Percentiles rank a stretch among this genome's conserved stretches.
phyloP scores from a whole-genome alignment of 1,140 invertebrate genomes.

The Drosophila sproati region DNA sequence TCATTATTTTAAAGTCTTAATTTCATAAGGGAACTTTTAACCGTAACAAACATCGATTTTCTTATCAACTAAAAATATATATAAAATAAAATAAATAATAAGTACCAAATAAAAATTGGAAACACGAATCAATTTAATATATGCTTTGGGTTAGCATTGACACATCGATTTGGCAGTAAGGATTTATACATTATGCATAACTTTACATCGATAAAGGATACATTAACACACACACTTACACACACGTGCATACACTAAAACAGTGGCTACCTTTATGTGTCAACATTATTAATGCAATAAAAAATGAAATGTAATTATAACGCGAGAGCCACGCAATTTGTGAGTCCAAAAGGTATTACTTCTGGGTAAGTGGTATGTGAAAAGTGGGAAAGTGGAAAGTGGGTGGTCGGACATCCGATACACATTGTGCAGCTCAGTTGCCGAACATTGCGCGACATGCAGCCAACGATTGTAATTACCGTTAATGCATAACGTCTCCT shows the following conservation, averaged over 20 bases:
- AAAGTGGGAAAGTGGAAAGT: constrained; percentile 9
- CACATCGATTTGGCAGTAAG: not conserved
- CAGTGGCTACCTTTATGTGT: constrained; percentile 7
- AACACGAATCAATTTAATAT: not conserved
- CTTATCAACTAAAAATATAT: too few species aligned
- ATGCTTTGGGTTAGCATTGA: not conserved
- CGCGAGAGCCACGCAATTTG: constrained; percentile 40
- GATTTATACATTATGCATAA: not conserved
- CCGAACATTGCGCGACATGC: constrained; percentile 7
- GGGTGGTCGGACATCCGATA: constrained; percentile 7
- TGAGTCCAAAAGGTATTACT: constrained; percentile 37
- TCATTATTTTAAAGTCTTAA: too few species aligned
- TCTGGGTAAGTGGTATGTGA: constrained; percentile 3
- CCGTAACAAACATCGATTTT: too few species aligned
- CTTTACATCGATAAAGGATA: not conserved
- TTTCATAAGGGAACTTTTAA: too few species aligned
- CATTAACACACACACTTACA: not conserved
- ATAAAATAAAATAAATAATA: too few species aligned
- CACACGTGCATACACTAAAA: not conserved
- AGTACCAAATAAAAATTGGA: not conserved
- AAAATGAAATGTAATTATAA: constrained; percentile 50
- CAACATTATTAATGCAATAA: constrained; percentile 38
- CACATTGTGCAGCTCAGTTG: constrained; percentile 33
- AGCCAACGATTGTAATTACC: constrained; percentile 44
- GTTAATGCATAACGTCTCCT: constrained; percentile 30